Evolutionary conservation across 30 jellyfish, hydroid and myxozoan genomes (phyloP).

Genomic region (Mastigias papua): DNA sequence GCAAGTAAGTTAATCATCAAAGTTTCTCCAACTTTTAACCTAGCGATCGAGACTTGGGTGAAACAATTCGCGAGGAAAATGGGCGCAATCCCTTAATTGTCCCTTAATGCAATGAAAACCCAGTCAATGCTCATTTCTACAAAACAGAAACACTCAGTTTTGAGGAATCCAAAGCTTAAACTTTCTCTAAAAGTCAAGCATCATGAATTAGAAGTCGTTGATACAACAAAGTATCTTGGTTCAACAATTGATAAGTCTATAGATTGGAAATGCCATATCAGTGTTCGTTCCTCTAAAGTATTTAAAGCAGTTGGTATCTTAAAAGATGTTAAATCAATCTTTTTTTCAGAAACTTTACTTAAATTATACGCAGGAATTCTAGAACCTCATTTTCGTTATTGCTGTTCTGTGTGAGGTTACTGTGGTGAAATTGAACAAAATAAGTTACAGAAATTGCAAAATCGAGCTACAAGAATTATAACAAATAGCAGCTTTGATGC

Average conservation of each 20-base stretch:
- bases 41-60: too few species aligned
- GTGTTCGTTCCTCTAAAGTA: slow-evolving; percentile 7
- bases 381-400: slow-evolving; percentile 53
- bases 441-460: slow-evolving; percentile 34
- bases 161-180: slow-evolving; percentile 11
- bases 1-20: too few species aligned
- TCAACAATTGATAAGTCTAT: slow-evolving; percentile 14
- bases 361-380: slow-evolving; percentile 30
- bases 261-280: slow-evolving; percentile 29
- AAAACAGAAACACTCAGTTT: slow-evolving; percentile 8
- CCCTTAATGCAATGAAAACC: slow-evolving; percentile 26
- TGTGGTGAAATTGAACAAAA: slow-evolving; percentile 16
- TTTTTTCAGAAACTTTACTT: slow-evolving; percentile 5
- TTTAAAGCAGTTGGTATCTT: slow-evolving; percentile 12
- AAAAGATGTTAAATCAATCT: background rate
- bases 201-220: slow-evolving; percentile 23
- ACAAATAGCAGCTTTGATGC: slow-evolving; percentile 36
- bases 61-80: too few species aligned
- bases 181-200: slow-evolving; percentile 3
- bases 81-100: too few species aligned
- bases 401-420: slow-evolving; percentile 51
- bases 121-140: slow-evolving; percentile 44
- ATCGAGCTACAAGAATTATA: background rate
- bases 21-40: too few species aligned
- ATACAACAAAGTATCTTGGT: slow-evolving; percentile 27